phyloP scores from a whole-genome alignment of 2,797 vertebrate species.

The Acanthis flammea region DNA sequence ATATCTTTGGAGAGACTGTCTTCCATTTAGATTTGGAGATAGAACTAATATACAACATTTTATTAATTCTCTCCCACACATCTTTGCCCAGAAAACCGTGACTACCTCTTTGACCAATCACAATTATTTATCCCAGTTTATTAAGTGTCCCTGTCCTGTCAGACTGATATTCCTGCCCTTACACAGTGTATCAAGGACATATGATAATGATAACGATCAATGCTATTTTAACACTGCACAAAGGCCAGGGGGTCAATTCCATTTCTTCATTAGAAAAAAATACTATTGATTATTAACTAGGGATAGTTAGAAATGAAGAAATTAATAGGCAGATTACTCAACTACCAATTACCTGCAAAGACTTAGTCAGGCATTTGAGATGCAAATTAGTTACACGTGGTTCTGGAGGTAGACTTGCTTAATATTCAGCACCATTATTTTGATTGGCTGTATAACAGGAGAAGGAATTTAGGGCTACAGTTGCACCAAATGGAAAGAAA shows the following conservation, averaged over 20 bases:
- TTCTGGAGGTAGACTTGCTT: slow-evolving; percentile 42
- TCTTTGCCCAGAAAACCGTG: slow-evolving; percentile 36
- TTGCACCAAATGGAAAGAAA: background rate
- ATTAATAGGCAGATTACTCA: slow-evolving; percentile 67
- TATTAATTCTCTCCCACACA: slow-evolving; percentile 52
- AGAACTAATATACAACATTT: slow-evolving; percentile 58
- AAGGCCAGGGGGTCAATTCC: slow-evolving; percentile 73
- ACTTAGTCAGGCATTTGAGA: slow-evolving; percentile 68
- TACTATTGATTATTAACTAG: slow-evolving; percentile 81
- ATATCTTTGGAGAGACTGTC: slow-evolving; percentile 14
- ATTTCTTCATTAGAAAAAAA: slow-evolving; percentile 73
- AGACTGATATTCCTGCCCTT: slow-evolving; percentile 69
- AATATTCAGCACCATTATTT: slow-evolving; percentile 22
- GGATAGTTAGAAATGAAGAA: slow-evolving; percentile 69
- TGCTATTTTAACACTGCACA: slow-evolving; percentile 77
- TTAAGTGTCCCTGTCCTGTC: slow-evolving; percentile 58
- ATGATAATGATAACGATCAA: slow-evolving; percentile 80
- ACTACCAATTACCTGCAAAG: slow-evolving; percentile 52
- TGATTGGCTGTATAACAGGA: background rate
- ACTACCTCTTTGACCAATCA: slow-evolving; percentile 50
- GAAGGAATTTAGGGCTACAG: background rate
- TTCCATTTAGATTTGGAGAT: slow-evolving; percentile 45
- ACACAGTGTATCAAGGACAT: slow-evolving; percentile 75
- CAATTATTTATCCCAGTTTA: slow-evolving; percentile 64
- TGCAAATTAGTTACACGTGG: slow-evolving; percentile 58